phyloP scores from a whole-genome alignment of 2,797 vertebrate genomes.

The Rhincodon typus region DNA sequence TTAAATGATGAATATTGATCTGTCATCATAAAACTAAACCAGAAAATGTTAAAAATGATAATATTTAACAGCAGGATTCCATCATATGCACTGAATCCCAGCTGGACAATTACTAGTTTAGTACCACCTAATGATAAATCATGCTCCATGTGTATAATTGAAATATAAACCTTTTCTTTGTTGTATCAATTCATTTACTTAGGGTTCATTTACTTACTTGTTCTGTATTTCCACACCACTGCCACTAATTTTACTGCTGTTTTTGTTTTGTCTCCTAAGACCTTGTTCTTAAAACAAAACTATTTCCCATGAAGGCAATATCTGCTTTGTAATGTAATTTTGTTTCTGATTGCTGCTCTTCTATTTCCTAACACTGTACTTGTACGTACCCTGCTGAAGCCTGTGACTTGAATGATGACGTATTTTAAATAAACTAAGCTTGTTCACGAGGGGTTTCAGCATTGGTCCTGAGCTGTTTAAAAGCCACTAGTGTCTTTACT shows the following conservation, averaged over 20 bases:
- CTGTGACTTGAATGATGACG: not conserved
- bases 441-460: not conserved
- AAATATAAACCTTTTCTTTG: not conserved
- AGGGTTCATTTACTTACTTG: not conserved
- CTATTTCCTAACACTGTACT: not conserved
- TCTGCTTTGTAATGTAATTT: not conserved
- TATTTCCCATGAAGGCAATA: not conserved
- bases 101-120: not conserved
- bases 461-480: not conserved
- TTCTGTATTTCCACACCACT: not conserved
- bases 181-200: not conserved
- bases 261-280: constrained; percentile 10
- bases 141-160: no score
- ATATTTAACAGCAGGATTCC: not conserved
- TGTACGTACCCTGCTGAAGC: not conserved
- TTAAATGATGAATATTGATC: not conserved
- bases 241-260: not conserved
- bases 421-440: not conserved
- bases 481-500: not conserved
- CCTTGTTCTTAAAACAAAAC: not conserved
- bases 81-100: not conserved
- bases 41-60: not conserved
- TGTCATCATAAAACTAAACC: not conserved
- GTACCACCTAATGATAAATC: not conserved
- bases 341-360: not conserved